Evolutionary conservation across 2,113 vertebrate species (phyloP).

Genomic region (Ailuropoda melanoleuca): DNA sequence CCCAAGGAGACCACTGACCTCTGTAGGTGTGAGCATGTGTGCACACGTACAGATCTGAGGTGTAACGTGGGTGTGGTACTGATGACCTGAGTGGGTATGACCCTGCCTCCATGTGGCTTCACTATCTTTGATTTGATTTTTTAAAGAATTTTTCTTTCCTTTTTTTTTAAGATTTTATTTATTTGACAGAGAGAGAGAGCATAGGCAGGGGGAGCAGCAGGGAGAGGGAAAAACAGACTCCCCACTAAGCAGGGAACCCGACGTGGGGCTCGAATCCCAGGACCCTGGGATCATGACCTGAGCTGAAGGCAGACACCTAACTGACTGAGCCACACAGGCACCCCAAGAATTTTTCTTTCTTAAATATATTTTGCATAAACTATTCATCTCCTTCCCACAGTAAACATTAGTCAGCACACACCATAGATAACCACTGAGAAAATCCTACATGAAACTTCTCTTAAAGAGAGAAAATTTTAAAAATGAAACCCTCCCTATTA

Average conservation of each 20-base stretch:
- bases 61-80: fast-evolving
- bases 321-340: fast-evolving
- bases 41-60: fast-evolving
- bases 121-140: background rate
- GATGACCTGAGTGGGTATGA: too few species aligned
- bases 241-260: too few species aligned
- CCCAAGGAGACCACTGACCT: background rate
- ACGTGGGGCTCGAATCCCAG: too few species aligned
- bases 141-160: too few species aligned
- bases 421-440: background rate
- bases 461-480: background rate
- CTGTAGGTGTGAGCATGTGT: background rate
- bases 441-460: background rate
- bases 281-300: too few species aligned
- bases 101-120: background rate
- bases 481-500: background rate
- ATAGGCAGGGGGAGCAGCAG: too few species aligned
- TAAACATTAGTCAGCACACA: too few species aligned
- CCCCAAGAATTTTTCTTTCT: background rate
- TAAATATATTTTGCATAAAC: background rate
- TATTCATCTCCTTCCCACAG: background rate
- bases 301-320: too few species aligned
- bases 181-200: too few species aligned
- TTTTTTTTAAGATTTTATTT: too few species aligned
- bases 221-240: too few species aligned